Evolutionary conservation across 2,888 invertebrate genomes (phyloP).

Genomic region (Watsonalla cultraria): DNA sequence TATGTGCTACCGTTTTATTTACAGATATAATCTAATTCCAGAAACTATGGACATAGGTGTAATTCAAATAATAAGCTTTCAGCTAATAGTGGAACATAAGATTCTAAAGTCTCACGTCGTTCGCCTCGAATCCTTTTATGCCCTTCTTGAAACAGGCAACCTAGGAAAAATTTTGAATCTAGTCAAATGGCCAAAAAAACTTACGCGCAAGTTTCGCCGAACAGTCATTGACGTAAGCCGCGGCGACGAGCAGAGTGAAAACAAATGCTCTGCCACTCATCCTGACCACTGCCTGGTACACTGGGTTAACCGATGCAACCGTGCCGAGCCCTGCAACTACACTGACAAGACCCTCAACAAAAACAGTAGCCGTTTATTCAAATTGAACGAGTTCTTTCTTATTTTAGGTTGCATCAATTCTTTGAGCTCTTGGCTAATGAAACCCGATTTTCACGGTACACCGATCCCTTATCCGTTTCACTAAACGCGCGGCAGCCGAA

Average conservation of each 20-base stretch:
- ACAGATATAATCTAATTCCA: too few species aligned
- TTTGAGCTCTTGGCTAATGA: slow-evolving; percentile 63
- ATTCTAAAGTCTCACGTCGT: too few species aligned
- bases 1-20: too few species aligned
- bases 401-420: slow-evolving; percentile 70
- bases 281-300: slow-evolving; percentile 23
- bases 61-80: too few species aligned
- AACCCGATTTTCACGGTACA: slow-evolving; percentile 68
- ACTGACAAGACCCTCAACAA: slow-evolving; percentile 48
- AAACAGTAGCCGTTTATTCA: slow-evolving; percentile 51
- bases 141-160: too few species aligned
- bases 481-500: slow-evolving; percentile 44
- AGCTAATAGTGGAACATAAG: too few species aligned
- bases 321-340: slow-evolving; percentile 36
- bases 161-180: too few species aligned
- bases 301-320: slow-evolving; percentile 27
- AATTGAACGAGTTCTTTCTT: slow-evolving; percentile 67
- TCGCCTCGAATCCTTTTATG: too few species aligned
- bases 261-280: slow-evolving; percentile 62
- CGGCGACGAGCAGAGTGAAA: slow-evolving; percentile 41
- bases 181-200: slow-evolving; percentile 21
- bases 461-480: slow-evolving; percentile 57
- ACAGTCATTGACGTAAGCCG: slow-evolving; percentile 40
- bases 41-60: too few species aligned
- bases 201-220: slow-evolving; percentile 63